Base-by-base conservation (phyloP, 23 tunicate species). In the Phallusia fumigata region DNA sequence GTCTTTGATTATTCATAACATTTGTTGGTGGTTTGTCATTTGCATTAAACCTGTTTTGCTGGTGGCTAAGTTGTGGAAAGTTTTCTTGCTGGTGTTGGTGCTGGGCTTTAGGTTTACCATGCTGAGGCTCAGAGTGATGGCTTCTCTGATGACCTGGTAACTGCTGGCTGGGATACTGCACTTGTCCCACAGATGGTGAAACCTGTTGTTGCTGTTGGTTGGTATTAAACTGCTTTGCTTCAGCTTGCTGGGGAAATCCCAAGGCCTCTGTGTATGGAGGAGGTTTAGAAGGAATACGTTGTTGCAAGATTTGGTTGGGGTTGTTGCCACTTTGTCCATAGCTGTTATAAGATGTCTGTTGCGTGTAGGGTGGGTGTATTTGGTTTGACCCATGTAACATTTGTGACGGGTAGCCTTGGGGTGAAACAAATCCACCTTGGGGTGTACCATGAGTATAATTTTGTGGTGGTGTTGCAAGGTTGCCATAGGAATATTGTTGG, bases 201-300 rank as follows among this genome's bases (percentile, higher is more conserved):
- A 32, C 26, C 21, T 73, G 31, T 0, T 33, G 32, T 35, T 78
- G 81, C 28, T 78, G 53, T 19, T 78, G 53, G 12, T 78, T 40
- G 3, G 81, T 2, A 30, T 36, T 45, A 30, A 78, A 30, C 0
- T 34, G 33, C 53, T 30, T 78, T 6, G 47, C 19, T 18, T 34
- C 33, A 33, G 76, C 32, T 47, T 73, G 79, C 79, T 75, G 76
- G 13, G 87, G 58, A 19, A 75, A 80, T 58, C 69, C 30, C 69
- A 85, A 3, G 0, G 88, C 88, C 65, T 85, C 88, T 65, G 44
- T 85, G 69, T 85, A 85, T 12, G 88, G 78, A 24, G 88, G 88
- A 28, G 88, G 88, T 65, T 79, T 65, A 18, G 81, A 30, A 35
- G 53, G 15, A 36, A 58, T 15, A 34, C 21, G 33, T 36, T n/a